Evolutionary conservation across 2,113 vertebrate genomes (phyloP), one percentile per base, ranked within the genome.

Genomic region (Heterocephalus glaber): DNA sequence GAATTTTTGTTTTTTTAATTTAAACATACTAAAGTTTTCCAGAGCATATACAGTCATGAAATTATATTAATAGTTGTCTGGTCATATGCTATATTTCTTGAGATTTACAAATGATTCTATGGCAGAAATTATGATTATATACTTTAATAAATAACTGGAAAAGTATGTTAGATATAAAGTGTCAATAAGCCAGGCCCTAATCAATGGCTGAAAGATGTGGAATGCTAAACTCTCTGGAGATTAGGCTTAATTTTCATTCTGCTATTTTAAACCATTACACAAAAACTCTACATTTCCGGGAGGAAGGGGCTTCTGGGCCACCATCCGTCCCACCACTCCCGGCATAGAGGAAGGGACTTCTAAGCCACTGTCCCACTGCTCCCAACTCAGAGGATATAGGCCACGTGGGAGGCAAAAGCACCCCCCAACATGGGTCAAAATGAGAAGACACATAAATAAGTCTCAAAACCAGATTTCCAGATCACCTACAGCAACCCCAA

Each of bases 11-110:
- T 76, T 95, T 90, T 90, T 93, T 63, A 35, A 47, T 88, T 83
- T 95, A 96, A 96, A 94, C 68, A 74, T 13, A 92, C 93, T 94
- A 80, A 89, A 84, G 60, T 89, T 96, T 96, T 92, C 95, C 80
- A 93, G 52, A 80, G 72, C 76, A 60, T 88, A 38, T 20, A 66
- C 30, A 91, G 84, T 92, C 82, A 94, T 56, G 70, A 88, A 95
- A 92, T 93, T 96, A 84, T 81, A 95, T 72, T 88, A 95, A 35
- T 14, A 74, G 82, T 86, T 96, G 83, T 86, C 92, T 89, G 86
- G 83, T 94, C 83, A 92, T 60, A 87, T 89, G 68, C 68, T 93
- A 60, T 89, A 87, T 92, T 90, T 95, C 72, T 86, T 90, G 47
- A 96, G 86, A 77, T 79, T 28, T 74, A 91, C 33, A 86, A 61